phyloP scores from a whole-genome alignment of 2,113 vertebrate genomes.

The Oriolus oriolus region DNA sequence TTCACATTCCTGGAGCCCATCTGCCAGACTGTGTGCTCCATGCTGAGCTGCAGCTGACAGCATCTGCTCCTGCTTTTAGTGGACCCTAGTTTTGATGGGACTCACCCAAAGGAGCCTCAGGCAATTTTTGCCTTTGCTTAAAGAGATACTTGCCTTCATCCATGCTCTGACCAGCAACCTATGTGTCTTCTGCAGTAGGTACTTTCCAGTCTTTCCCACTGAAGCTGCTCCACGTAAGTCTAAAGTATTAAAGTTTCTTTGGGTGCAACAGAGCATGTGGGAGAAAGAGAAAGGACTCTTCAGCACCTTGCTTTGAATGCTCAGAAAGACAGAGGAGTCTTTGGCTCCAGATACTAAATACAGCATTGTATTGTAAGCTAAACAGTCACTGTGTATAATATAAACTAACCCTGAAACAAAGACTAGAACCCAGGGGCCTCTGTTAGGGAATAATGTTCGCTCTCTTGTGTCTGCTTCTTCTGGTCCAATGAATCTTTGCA shows the following conservation, averaged over 20 bases:
- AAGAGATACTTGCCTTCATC: neutral
- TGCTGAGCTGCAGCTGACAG: neutral
- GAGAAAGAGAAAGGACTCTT: neutral
- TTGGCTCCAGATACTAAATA: neutral
- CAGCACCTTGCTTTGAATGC: neutral
- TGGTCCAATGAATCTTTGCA: neutral
- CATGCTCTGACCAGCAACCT: neutral
- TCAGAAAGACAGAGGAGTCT: neutral
- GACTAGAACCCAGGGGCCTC: constrained; percentile 1
- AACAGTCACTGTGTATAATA: neutral
- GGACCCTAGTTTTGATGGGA: neutral
- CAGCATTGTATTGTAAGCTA: neutral
- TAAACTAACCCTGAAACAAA: constrained; percentile 24
- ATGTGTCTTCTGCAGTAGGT: neutral
- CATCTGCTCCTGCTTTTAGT: neutral
- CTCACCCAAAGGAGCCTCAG: neutral
- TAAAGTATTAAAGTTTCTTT: neutral
- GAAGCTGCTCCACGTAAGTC: neutral
- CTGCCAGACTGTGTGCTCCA: neutral
- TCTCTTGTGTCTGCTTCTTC: neutral
- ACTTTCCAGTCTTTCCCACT: neutral
- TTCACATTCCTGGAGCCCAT: neutral
- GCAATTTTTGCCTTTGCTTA: neutral
- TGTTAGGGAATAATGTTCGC: neutral
- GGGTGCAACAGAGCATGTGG: neutral